Percentiles rank a stretch among this genome's conserved stretches.
Conservation (phyloP, 2,888 invertebrate genomes). For the Eilema sororculum region DNA sequence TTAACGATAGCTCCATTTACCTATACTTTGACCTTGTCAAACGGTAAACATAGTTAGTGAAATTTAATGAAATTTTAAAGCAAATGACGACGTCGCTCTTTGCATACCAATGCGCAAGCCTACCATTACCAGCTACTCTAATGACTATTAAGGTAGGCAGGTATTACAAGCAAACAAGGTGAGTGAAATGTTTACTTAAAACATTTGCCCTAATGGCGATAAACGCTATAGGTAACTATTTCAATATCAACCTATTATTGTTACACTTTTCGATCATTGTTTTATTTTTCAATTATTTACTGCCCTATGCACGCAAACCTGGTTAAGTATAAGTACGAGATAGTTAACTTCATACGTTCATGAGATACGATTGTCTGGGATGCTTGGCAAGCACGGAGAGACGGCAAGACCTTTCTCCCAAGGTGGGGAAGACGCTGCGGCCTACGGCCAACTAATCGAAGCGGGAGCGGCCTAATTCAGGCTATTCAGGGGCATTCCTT, state of each 20-base stretch:
- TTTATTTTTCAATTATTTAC: too few relatives aligned
- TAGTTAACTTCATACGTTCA: too few relatives aligned
- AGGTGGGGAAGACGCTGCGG: too few relatives aligned
- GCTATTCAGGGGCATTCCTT: too few relatives aligned
- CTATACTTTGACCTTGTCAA: conserved; percentile 66
- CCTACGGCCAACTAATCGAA: too few relatives aligned
- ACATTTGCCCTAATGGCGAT: not conserved
- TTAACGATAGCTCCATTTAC: conserved; percentile 46
- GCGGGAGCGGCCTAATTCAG: too few relatives aligned
- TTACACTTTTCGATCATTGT: too few relatives aligned
- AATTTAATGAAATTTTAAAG: conserved; percentile 80
- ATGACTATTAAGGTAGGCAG: conserved; percentile 4
- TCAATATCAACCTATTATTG: not conserved
- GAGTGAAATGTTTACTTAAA: not conserved
- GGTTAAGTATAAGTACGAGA: too few relatives aligned
- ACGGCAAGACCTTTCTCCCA: too few relatives aligned
- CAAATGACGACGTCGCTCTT: conserved; percentile 67
- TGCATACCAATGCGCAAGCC: conserved; percentile 70
- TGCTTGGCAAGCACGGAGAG: too few relatives aligned
- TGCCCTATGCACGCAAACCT: too few relatives aligned
- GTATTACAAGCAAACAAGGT: not conserved
- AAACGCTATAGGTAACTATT: not conserved
- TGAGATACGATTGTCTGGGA: too few relatives aligned
- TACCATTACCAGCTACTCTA: conserved; percentile 7
- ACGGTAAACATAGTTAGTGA: conserved; percentile 69